Percentiles rank a stretch among this genome's conserved stretches.
phyloP scores from a whole-genome alignment of 2,797 vertebrate species.

The Sorex maritimensis region DNA sequence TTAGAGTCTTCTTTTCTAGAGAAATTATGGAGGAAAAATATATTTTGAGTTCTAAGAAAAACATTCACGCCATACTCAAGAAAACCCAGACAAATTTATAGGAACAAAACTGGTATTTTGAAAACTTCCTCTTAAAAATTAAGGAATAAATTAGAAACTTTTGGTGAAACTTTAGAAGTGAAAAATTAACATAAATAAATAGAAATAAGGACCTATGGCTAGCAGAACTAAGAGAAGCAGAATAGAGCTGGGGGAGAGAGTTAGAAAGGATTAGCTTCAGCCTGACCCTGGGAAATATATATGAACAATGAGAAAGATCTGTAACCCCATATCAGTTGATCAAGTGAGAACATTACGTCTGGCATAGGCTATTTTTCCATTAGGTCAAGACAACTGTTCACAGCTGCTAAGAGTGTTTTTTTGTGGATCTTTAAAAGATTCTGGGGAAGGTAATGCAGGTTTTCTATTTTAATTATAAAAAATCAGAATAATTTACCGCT shows the following conservation, averaged over 20 bases:
- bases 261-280: not conserved
- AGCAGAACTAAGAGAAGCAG: not conserved
- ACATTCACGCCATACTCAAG: not conserved
- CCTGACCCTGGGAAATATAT: not conserved
- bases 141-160: not conserved
- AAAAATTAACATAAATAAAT: not conserved
- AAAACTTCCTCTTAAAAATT: not conserved
- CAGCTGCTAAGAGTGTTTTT: not conserved
- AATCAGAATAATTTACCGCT: not conserved
- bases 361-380: not conserved
- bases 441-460: not conserved
- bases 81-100: not conserved
- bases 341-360: too few species aligned
- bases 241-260: not conserved
- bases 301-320: not conserved
- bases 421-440: not conserved
- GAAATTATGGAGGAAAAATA: not conserved
- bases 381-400: not conserved
- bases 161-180: not conserved
- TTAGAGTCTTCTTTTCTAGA: not conserved
- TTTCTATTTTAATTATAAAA: not conserved
- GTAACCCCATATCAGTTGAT: fast-evolving
- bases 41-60: not conserved
- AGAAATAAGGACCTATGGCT: not conserved
- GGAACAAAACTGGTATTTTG: not conserved